Evolutionary conservation across 2,113 vertebrate genomes (phyloP).

Genomic region (Lagenorhynchus albirostris): DNA sequence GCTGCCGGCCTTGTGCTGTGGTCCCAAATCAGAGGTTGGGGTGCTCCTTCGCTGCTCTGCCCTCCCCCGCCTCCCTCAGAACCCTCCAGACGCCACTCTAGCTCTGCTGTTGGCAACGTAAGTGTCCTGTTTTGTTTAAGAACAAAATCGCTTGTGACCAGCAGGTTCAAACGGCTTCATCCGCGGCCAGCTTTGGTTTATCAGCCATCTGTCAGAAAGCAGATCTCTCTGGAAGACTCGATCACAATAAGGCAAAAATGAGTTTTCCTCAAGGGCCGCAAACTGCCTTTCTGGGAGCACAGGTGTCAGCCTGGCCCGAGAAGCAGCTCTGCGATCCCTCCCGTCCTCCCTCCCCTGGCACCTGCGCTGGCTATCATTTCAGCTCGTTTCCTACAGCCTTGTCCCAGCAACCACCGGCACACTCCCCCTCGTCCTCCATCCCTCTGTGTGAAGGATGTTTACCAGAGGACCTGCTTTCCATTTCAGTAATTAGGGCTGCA

Average conservation of each 20-base stretch:
- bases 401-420: background rate
- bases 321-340: background rate
- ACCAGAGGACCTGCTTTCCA: background rate
- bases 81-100: accelerated
- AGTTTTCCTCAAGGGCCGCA: slow-evolving; percentile 21
- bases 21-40: background rate
- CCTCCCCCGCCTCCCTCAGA: background rate
- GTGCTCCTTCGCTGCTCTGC: background rate
- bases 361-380: background rate
- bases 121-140: background rate
- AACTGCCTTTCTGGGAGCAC: background rate
- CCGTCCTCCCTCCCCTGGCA: background rate
- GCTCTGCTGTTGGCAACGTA: background rate
- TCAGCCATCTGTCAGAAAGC: slow-evolving; percentile 14
- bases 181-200: background rate
- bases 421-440: background rate
- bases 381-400: slow-evolving; percentile 44
- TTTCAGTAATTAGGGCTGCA: background rate
- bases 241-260: slow-evolving; percentile 46
- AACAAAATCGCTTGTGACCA: background rate
- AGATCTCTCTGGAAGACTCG: slow-evolving; percentile 30
- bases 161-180: background rate
- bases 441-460: background rate
- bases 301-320: background rate
- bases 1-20: accelerated